phyloP scores from a whole-genome alignment of 2,888 invertebrate species.

The Parnassius apollo region DNA sequence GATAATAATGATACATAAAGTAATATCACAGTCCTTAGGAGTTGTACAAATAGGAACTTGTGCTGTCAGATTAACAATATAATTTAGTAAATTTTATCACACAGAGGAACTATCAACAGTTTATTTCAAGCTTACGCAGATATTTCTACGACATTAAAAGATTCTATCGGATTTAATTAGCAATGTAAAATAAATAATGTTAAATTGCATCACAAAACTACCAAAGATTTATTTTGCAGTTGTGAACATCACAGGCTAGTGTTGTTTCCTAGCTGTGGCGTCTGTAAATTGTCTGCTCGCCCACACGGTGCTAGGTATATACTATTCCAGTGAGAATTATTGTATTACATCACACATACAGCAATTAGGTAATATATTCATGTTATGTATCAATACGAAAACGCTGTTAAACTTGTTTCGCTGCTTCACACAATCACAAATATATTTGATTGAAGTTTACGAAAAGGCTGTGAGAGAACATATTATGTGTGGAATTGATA shows the following conservation, averaged over 20 bases:
- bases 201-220: conserved; percentile 19
- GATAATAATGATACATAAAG: conserved; percentile 20
- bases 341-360: conserved; percentile 20
- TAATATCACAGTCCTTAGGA: conserved; percentile 30
- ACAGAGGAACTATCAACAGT: conserved; percentile 19
- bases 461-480: conserved; percentile 48
- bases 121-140: neutral
- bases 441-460: conserved; percentile 37
- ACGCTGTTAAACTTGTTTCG: too few relatives aligned
- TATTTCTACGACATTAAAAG: neutral
- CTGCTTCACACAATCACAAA: conserved; percentile 27
- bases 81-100: conserved; percentile 11
- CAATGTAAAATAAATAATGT: neutral
- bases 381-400: too few relatives aligned
- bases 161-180: conserved; percentile 9
- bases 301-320: conserved; percentile 43
- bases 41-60: neutral
- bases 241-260: conserved; percentile 12
- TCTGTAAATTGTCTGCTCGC: conserved; percentile 32
- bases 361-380: conserved; percentile 29
- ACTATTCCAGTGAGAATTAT: conserved; percentile 39
- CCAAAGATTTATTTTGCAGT: conserved; percentile 24
- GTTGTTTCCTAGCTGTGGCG: conserved; percentile 20
- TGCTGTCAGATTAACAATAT: conserved; percentile 15
- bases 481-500: conserved; percentile 40